A percentile compares a stretch with the other conserved stretches of the same genome.
These are phyloP conservation scores for Melanotaenia maccullochi DNA, from an alignment of 2,797 vertebrate species.

Conservation along the genomic window DNA sequence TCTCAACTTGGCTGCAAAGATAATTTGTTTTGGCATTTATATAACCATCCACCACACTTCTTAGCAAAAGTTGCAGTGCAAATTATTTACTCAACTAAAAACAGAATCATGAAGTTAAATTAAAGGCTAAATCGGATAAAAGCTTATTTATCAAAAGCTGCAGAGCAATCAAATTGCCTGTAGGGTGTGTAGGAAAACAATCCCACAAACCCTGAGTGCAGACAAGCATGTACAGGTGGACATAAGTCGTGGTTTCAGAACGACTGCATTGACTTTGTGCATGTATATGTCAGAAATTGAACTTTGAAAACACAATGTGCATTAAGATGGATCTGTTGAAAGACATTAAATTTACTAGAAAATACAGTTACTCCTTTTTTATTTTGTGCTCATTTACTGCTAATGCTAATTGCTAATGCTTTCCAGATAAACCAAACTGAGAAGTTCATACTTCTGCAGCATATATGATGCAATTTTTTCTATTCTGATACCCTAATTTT, in stretches of 20 bases:
- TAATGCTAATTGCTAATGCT: conserved; percentile 6
- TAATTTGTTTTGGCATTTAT: not conserved
- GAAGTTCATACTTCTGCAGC: not conserved
- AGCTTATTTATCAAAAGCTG: not conserved
- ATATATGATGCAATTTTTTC: not conserved
- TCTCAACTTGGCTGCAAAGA: not conserved
- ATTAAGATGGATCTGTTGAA: not conserved
- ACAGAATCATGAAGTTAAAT: not conserved
- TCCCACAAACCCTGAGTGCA: too few relatives aligned
- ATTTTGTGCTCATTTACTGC: conserved; percentile 9
- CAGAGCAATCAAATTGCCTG: not conserved
- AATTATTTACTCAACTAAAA: not conserved
- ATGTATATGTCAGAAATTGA: too few relatives aligned
- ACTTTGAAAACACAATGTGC: too few relatives aligned
- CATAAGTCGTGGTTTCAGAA: too few relatives aligned
- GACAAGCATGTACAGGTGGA: too few relatives aligned
- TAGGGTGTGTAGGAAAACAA: too few relatives aligned
- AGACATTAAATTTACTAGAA: conserved; percentile 2
- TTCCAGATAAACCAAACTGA: conserved; percentile 11
- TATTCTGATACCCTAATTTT: not conserved
- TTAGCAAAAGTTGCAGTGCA: not conserved
- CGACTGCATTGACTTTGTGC: too few relatives aligned
- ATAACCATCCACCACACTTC: not conserved
- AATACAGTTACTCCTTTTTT: not conserved
- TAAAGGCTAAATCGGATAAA: not conserved